Base-by-base conservation (phyloP, 2,797 vertebrate genomes). In the Molossus alvarezi region DNA sequence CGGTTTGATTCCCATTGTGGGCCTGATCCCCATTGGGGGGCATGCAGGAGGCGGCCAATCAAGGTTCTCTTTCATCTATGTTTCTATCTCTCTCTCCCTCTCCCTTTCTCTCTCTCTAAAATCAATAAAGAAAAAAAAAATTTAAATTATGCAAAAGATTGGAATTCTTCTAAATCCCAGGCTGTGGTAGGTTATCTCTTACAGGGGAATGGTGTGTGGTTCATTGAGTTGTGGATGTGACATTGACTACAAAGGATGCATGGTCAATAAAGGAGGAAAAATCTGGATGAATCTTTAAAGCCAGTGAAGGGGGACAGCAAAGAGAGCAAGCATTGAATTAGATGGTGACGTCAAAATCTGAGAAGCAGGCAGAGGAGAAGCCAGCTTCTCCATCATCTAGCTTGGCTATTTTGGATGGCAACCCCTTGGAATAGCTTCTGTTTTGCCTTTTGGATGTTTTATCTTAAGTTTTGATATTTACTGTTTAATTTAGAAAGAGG, bases 391-490 rank as follows among this genome's bases (percentile, higher is more conserved):
- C 6, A 6, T 45, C 33, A 20, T 41, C 13, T 79, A 3, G 60
- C 29, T 3, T 77, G 5, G 23, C 12, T 69, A 13, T 29, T 65
- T 84, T 84, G 55, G 33, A 48, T 62, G 58, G 13, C 2, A 94
- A 25, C 21, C 6, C 21, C 11, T 41, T 48, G 15, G 65, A 53
- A 23, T 69, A 57, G 77, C 21, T 37, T 25, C 23, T 86, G 12
- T 51, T 92, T 87, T 67, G 55, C 48, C 71, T 88, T 92, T 92
- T 85, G 37, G 37, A 55, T 83, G 17, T 75, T 86, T 92, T 14
- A 33, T 87, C 37, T 80, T 92, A 58, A 45, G 55, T 73, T 94
- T 90, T 90, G 20, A 37, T 95, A 37, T 57, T 92, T 85, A 65
- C 13, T 86, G 41, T 67, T 82, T 51, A 83, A 69, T 82, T 92